Percentiles rank a stretch among this genome's conserved stretches.
Evolutionary conservation across 2,113 vertebrate species (phyloP).

Genomic region (Rhinoptilus africanus): DNA sequence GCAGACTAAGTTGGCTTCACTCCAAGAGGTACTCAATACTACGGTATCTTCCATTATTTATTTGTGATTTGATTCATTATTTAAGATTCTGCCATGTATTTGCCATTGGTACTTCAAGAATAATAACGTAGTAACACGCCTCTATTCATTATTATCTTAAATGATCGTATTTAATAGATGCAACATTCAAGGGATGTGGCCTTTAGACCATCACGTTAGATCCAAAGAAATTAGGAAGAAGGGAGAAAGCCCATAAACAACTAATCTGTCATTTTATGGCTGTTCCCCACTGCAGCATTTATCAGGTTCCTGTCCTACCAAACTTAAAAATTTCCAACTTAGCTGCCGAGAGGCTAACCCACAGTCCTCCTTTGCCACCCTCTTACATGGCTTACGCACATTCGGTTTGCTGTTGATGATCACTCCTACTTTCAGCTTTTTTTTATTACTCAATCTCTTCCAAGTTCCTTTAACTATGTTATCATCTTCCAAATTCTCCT

Average conservation of each 20-base stretch:
- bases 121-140: neutral
- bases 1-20: neutral
- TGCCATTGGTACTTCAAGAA: neutral
- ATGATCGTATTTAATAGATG: neutral
- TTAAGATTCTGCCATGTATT: neutral
- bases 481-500: neutral
- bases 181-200: fast-evolving
- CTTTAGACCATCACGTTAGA: neutral
- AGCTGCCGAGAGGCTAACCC: neutral
- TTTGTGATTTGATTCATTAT: neutral
- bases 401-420: neutral
- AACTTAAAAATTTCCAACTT: neutral
- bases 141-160: neutral
- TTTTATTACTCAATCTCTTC: neutral
- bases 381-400: neutral
- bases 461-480: neutral
- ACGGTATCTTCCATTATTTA: neutral
- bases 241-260: neutral
- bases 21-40: neutral
- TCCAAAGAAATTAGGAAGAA: neutral
- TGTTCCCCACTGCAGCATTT: neutral
- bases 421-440: neutral
- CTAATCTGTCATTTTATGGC: neutral
- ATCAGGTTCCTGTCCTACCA: neutral
- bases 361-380: neutral